These are phyloP conservation scores for Oreochromis mossambicus DNA, from an alignment of 2,797 vertebrate genomes.

Conservation along the genomic window DNA sequence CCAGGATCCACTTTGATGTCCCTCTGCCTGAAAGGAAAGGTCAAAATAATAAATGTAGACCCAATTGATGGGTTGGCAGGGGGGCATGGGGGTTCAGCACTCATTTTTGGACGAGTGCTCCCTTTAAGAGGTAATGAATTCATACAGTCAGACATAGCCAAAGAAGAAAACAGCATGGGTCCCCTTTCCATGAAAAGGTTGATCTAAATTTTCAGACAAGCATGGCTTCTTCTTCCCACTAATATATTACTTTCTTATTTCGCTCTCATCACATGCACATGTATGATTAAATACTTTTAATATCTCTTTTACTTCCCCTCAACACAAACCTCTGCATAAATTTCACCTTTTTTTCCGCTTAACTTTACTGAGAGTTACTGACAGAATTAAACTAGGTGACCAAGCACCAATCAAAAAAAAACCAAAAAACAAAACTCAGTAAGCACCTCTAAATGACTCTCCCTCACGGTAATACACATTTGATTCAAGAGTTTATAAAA, in stretches of 20 bases:
- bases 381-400: not conserved
- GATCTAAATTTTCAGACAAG: conserved; percentile 68
- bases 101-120: conserved; percentile 68
- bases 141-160: conserved; percentile 72
- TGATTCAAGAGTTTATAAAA: not conserved
- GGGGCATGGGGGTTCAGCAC: conserved; percentile 27
- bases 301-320: not conserved
- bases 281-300: not conserved
- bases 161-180: conserved; percentile 69
- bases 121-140: conserved; percentile 75
- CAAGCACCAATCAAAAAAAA: not conserved
- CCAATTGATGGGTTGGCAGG: conserved; percentile 74
- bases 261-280: not conserved
- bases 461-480: not conserved
- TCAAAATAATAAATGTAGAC: conserved; percentile 86
- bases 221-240: conserved; percentile 54
- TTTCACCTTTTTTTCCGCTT: accelerated
- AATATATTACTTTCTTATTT: conserved; percentile 1
- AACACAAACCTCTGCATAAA: not conserved
- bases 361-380: not conserved
- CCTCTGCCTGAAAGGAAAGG: conserved; percentile 76
- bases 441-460: conserved; percentile 33
- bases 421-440: not conserved
- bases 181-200: conserved; percentile 68
- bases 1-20: conserved; percentile 73